A percentile compares a stretch with the other conserved stretches of the same genome.
These are phyloP conservation scores for Urocyon cinereoargenteus DNA, from an alignment of 2,797 vertebrate genomes.

Conservation along the genomic window DNA sequence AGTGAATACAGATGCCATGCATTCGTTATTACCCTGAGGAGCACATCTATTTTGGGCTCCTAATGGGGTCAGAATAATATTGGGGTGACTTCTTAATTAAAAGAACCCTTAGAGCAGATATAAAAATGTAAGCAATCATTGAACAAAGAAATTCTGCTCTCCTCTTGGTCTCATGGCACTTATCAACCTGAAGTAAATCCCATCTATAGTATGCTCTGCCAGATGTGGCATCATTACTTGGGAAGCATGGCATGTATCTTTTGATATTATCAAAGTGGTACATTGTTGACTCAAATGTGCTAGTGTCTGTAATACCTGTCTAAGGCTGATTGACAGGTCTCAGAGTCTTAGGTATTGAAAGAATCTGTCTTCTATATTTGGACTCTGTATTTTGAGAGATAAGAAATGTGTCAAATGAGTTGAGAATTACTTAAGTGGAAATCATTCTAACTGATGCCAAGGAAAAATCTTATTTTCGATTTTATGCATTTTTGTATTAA, in stretches of 20 bases:
- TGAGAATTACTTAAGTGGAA: constrained; percentile 87
- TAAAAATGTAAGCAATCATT: not conserved
- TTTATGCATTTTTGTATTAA: constrained; percentile 75
- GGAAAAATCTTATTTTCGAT: constrained; percentile 85
- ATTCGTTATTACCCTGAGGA: not conserved
- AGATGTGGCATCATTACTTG: constrained; percentile 18
- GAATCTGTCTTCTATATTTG: constrained; percentile 85
- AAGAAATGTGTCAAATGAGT: constrained; percentile 86
- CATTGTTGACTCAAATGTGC: constrained; percentile 30
- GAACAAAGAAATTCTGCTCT: not conserved
- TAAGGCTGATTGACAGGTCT: constrained; percentile 85
- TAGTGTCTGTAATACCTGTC: constrained; percentile 72
- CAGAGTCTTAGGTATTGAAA: constrained; percentile 81
- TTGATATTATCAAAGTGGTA: constrained; percentile 46
- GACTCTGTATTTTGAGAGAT: constrained; percentile 85
- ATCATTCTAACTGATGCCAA: constrained; percentile 81
- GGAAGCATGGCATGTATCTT: constrained; percentile 10
- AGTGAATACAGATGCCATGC: not conserved
- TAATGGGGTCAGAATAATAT: not conserved
- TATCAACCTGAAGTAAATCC: not conserved
- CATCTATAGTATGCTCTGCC: not conserved
- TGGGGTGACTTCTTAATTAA: not conserved
- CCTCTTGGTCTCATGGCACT: not conserved
- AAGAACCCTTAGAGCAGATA: not conserved
- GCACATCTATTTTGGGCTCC: not conserved